Base-by-base conservation (phyloP, 2,113 vertebrate genomes). In the Chloropsis hardwickii region DNA sequence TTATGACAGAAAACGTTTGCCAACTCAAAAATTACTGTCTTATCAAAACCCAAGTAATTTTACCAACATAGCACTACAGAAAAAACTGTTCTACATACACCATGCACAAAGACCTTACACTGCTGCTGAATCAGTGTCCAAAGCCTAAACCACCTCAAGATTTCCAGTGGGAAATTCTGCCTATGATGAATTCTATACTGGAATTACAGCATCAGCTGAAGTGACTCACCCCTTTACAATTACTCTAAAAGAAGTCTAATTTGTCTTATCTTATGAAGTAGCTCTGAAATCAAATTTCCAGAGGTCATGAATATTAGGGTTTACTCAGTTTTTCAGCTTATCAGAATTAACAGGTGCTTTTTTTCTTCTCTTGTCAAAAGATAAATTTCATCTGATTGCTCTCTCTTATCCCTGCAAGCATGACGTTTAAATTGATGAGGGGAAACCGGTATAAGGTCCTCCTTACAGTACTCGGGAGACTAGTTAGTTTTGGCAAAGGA, bases 281-380 rank as follows among this genome's bases (percentile, higher is more conserved):
- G 5, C 19, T 61, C 15, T 53, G 4, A 72, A 79, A 65, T 29
- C 3, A 29, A 10, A 24, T 45, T 73, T 65, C 42, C 14, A 29
- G 1, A 35, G 12, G 10, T 27, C n/a, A 65, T 4, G 1, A 40
- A 72, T 35, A 31, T 12, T 3, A 7, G 4, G 1, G 17, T 23
- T 66, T n/a, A 50, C 24, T 25, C 8, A 3, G 25, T 78, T 78
- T 76, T 74, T 35, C 31, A 57, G 8, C 12, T 51, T 29, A 37
- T 23, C 28, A 5, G n/a, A 85, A 47, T 20, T 33, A 48, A 27
- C 4, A 40, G 3, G 10, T 9, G 4, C 0, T 18, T 33, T 9
- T 11, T 27, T 6, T 4, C 15, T 27, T 15, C 35, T 28, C 29
- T 28, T 4, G 1, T 25, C 25, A 35, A 20, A 64, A 67, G 4